Percentiles rank a stretch among this genome's conserved stretches.
Conservation (phyloP, 2,888 invertebrate species). For the Xanthorhoe designata region DNA sequence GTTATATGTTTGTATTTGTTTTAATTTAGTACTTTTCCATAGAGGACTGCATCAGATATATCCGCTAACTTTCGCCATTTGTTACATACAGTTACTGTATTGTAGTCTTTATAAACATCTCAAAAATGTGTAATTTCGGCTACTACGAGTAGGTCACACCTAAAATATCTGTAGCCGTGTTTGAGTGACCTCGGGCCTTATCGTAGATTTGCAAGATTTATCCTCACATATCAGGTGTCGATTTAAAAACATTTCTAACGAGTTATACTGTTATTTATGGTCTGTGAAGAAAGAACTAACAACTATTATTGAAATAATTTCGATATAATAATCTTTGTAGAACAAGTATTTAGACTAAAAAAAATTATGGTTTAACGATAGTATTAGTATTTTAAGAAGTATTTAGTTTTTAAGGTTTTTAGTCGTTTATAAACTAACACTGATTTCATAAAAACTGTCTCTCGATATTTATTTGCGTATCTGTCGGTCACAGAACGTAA, state of each 20-base stretch:
- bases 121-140: slow-evolving; percentile 3
- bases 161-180: slow-evolving; percentile 55
- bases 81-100: no score
- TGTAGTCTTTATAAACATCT: no score
- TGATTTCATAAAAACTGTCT: slow-evolving; percentile 12
- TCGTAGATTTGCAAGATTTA: slow-evolving; percentile 54
- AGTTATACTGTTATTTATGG: slow-evolving; percentile 32
- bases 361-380: no score
- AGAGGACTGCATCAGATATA: no score
- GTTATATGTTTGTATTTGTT: no score
- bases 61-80: no score
- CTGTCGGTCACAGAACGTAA: slow-evolving; percentile 39
- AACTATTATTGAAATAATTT: slow-evolving; percentile 30
- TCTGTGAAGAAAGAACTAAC: slow-evolving; percentile 30
- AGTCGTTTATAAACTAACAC: neutral
- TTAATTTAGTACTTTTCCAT: no score
- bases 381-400: no score
- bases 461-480: slow-evolving; percentile 36
- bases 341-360: no score
- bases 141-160: slow-evolving; percentile 41
- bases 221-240: slow-evolving; percentile 53
- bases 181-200: slow-evolving; percentile 62
- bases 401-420: no score
- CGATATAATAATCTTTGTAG: neutral
- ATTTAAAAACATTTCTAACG: slow-evolving; percentile 55